phyloP scores from a whole-genome alignment of 1,140 invertebrate species.

The Drosophila tsacasi region DNA sequence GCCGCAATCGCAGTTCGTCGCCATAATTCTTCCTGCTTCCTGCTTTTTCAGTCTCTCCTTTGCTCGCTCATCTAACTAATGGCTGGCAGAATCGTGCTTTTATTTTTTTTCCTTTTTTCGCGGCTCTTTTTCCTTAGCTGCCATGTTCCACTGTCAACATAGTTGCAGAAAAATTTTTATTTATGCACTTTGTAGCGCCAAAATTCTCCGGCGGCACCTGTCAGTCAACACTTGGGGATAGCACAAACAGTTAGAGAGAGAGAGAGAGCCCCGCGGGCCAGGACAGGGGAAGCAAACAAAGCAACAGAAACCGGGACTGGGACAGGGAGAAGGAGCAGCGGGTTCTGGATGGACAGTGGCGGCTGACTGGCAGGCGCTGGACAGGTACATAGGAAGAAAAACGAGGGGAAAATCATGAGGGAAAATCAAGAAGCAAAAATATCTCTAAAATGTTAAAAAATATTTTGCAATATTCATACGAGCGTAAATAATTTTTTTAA shows the following conservation, averaged over 20 bases:
- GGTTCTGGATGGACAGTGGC: slow-evolving; percentile 42
- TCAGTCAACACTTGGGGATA: slow-evolving; percentile 71
- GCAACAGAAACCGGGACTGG: slow-evolving; percentile 17
- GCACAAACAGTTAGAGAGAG: slow-evolving; percentile 32
- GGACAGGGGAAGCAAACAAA: slow-evolving; percentile 35
- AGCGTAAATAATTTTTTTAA: neutral
- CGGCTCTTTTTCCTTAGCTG: slow-evolving; percentile 27
- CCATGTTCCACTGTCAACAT: slow-evolving; percentile 57
- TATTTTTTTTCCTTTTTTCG: slow-evolving; percentile 7
- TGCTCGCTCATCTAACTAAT: slow-evolving; percentile 46
- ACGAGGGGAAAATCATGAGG: neutral
- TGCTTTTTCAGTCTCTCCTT: slow-evolving; percentile 8
- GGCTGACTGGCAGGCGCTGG: slow-evolving; percentile 48
- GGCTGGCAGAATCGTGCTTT: slow-evolving; percentile 15
- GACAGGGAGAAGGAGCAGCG: slow-evolving; percentile 3
- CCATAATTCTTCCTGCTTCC: slow-evolving; percentile 23
- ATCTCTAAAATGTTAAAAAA: neutral
- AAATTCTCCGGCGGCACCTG: slow-evolving; percentile 79
- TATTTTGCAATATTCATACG: neutral
- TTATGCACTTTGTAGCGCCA: slow-evolving; percentile 79
- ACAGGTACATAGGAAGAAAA: slow-evolving; percentile 15
- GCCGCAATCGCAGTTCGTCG: too few relatives aligned
- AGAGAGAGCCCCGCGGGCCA: slow-evolving; percentile 1
- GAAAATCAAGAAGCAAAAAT: neutral
- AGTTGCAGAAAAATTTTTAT: slow-evolving; percentile 67